Base-by-base conservation (phyloP, 1,140 invertebrate species). In the Anagrus nilaparvatae region DNA sequence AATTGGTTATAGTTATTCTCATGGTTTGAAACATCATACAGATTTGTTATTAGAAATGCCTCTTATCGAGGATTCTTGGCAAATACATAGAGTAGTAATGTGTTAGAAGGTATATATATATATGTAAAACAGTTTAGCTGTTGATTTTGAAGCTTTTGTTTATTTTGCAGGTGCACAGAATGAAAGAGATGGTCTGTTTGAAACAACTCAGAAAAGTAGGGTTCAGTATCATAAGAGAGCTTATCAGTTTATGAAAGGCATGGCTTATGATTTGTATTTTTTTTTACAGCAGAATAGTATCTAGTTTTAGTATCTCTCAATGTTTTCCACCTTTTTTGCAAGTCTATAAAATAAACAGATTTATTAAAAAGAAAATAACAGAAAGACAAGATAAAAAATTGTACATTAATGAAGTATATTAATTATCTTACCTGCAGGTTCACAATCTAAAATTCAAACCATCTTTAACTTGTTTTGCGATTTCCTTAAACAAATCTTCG, bases 181-280 rank as follows among this genome's bases (percentile, higher is more conserved):
- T 48, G 91, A 96, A 53, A 74, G 87, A 17, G 91, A 94, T 59
- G 92, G 92, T 1, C 68, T 97, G 21, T 81, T 97, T 56, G 92
- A 97, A 52, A 96, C 87, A 30, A 94, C 95, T 56, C 76, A 83
- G 50, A 77, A 87, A 43, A 86, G 87, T 18, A 95, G 94, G 60
- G 87, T 82, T 49, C 89, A 95, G 67, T 93, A 96, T 63, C 91
- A 96, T 63, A 97, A 96, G 67, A 71, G 92, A 47, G 88, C 90
- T 21, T 97, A 97, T 69, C 89, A 95, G 60, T 96, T 92, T 63
- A 92, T 97, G 25, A 97, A 97, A 68, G 88, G 89, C 61, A 76
- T 97, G 69, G 91, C n/a, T n/a, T n/a, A n/a, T n/a, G n/a, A n/a
- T n/a, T n/a, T n/a, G n/a, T n/a, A n/a, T n/a, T n/a, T n/a, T n/a